Conservation (phyloP, 2,797 vertebrate genomes). For the Champsocephalus esox region DNA sequence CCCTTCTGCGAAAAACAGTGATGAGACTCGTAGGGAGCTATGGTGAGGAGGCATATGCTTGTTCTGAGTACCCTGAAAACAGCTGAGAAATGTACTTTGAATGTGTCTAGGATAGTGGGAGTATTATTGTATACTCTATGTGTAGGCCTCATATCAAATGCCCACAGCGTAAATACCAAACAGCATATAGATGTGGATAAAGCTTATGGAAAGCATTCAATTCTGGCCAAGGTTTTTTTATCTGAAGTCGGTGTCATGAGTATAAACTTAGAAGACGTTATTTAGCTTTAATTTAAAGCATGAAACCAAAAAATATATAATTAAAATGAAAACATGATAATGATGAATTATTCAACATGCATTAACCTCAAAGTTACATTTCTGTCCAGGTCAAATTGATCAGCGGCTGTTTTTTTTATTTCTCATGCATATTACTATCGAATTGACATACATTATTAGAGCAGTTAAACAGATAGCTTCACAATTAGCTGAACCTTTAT, state of each 20-base stretch:
- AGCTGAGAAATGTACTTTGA: conserved; percentile 35
- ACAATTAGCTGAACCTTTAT: no score
- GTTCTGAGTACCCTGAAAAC: conserved; percentile 26
- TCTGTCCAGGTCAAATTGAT: no score
- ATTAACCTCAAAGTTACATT: no score
- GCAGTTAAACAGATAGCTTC: no score
- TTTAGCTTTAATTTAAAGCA: not conserved
- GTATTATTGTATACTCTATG: conserved; percentile 32
- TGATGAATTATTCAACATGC: conserved; percentile 9
- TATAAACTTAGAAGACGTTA: not conserved
- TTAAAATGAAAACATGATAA: not conserved
- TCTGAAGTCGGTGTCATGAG: not conserved
- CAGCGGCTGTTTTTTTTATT: no score
- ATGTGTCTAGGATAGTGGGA: conserved; percentile 19
- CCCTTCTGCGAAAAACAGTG: conserved; percentile 63
- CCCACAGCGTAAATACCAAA: conserved; percentile 13
- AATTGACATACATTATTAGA: no score
- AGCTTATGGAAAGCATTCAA: not conserved
- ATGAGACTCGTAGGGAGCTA: conserved; percentile 40
- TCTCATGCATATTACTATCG: no score
- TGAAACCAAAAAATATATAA: not conserved
- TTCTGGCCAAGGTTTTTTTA: not conserved
- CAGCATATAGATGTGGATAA: not conserved
- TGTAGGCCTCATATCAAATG: conserved; percentile 27
- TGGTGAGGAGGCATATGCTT: conserved; percentile 29